These are phyloP conservation scores for Eudiplozoon nipponicum DNA, from an alignment of 2,888 invertebrate species.

Conservation along the genomic window DNA sequence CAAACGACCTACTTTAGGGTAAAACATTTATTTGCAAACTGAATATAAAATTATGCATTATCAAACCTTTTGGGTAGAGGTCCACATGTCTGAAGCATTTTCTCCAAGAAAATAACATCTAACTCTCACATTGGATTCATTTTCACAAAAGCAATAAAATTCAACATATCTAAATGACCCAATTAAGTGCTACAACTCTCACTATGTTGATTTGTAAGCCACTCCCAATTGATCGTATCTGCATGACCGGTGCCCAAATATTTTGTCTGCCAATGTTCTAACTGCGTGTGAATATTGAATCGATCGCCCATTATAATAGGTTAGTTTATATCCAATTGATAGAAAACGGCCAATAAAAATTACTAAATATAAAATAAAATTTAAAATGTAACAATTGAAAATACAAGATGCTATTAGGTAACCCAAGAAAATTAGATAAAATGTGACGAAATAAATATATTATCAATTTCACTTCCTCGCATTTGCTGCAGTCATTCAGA, in stretches of 20 bases:
- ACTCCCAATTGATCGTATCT: constrained; percentile 78
- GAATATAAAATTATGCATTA: too few relatives aligned
- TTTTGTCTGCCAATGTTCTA: constrained; percentile 93
- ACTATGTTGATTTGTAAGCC: constrained; percentile 81
- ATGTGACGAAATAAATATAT: too few relatives aligned
- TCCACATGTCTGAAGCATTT: constrained; percentile 89
- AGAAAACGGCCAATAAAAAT: too few relatives aligned
- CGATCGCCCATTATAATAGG: constrained; percentile 98
- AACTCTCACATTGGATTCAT: constrained; percentile 73
- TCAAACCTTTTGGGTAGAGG: constrained; percentile 42
- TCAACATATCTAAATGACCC: constrained; percentile 72
- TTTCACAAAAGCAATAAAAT: constrained; percentile 77
- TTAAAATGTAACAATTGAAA: too few relatives aligned
- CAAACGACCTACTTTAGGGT: too few relatives aligned
- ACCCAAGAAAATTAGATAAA: too few relatives aligned
- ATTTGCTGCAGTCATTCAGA: too few relatives aligned
- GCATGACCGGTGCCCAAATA: constrained; percentile 92
- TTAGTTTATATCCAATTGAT: too few relatives aligned
- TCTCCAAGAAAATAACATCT: constrained; percentile 73
- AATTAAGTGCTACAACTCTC: constrained; percentile 75
- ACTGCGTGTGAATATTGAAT: constrained; percentile 88
- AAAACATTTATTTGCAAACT: too few relatives aligned
- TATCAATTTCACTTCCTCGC: too few relatives aligned
- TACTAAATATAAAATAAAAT: too few relatives aligned
- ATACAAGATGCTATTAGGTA: too few relatives aligned